Evolutionary conservation across 1,140 invertebrate species (phyloP).

Genomic region (Popillia japonica): DNA sequence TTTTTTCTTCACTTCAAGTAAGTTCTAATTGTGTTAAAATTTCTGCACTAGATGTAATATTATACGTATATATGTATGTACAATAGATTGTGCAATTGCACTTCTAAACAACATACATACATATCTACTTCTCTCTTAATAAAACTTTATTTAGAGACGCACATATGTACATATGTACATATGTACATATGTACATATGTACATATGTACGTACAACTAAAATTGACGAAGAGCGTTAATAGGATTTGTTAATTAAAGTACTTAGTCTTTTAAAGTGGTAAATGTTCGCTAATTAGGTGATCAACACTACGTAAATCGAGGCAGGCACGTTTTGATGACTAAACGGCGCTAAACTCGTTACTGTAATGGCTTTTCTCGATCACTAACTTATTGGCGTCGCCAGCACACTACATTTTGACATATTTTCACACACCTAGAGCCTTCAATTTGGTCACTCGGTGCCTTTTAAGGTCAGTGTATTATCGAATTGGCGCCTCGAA

Average conservation of each 20-base stretch:
- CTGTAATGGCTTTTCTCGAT: conserved; percentile 37
- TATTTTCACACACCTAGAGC: conserved; percentile 13
- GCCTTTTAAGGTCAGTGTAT: conserved; percentile 17
- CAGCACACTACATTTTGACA: conserved; percentile 12
- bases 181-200: too few species aligned
- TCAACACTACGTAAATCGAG: conserved; percentile 29
- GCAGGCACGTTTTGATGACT: conserved; percentile 36
- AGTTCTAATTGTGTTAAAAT: too few species aligned
- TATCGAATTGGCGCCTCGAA: background rate
- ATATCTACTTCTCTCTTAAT: too few species aligned
- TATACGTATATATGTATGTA: too few species aligned
- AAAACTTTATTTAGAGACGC: background rate
- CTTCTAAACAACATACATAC: too few species aligned
- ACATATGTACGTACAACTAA: too few species aligned
- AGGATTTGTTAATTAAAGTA: conserved; percentile 25
- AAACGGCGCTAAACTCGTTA: conserved; percentile 37
- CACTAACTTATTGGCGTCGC: conserved; percentile 31
- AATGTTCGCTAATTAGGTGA: conserved; percentile 17
- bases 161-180: too few species aligned
- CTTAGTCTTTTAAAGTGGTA: conserved; percentile 26
- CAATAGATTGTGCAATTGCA: too few species aligned
- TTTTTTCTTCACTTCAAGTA: too few species aligned
- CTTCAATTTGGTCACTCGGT: background rate
- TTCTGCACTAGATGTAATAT: too few species aligned
- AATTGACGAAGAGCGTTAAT: conserved; percentile 16